Evolutionary conservation across 2,797 vertebrate genomes (phyloP), one percentile per base, ranked within the genome.

Genomic region (Discoglossus pictus): DNA sequence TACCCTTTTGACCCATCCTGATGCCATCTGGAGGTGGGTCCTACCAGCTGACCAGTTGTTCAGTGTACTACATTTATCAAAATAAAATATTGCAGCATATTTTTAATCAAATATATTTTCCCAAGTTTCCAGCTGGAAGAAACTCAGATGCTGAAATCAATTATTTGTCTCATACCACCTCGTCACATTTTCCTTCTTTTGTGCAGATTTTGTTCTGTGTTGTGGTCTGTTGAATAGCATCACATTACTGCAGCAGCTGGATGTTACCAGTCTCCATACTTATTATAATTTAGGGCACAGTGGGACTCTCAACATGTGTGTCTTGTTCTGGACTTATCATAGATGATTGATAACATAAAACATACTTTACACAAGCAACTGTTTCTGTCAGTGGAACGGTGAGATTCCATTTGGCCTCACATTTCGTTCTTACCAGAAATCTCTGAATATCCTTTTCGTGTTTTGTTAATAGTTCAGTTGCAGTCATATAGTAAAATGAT

Each of bases 271-370:
- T 17, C 34, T 50, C 58, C 58, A 40, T 58, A 50, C 44, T 58
- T 58, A 50, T 48, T 50, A 50, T 50, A 66, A 66, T 66, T 66
- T 66, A 58, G 53, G 53, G 24, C 53, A n/a, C 64, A 18, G 64
- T 48, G 43, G 64, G 35, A 44, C 34, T 31, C 64, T 66, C 53
- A 25, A 58, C 43, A 42, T 56, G 44, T 58, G 44, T 58, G 34
- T 35, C 54, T 64, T 66, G 23, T 66, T 59, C 35, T 47, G 44
- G 44, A 58, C 34, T 56, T 50, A 44, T 40, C 64, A 58, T 40
- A 66, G 43, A 66, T 66, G 53, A 50, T 21, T 66, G 64, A 58
- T 50, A 50, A 39, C 9, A 50, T 34, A 48, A 66, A 66, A 58
- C 38, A 54, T 58, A 15, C 23, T 39, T 58, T 58, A 56, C 43